A percentile compares a stretch with the other conserved stretches of the same genome.
These are phyloP conservation scores for Strigamia crassipes DNA, from an alignment of 2,888 invertebrate species.

Conservation along the genomic window DNA sequence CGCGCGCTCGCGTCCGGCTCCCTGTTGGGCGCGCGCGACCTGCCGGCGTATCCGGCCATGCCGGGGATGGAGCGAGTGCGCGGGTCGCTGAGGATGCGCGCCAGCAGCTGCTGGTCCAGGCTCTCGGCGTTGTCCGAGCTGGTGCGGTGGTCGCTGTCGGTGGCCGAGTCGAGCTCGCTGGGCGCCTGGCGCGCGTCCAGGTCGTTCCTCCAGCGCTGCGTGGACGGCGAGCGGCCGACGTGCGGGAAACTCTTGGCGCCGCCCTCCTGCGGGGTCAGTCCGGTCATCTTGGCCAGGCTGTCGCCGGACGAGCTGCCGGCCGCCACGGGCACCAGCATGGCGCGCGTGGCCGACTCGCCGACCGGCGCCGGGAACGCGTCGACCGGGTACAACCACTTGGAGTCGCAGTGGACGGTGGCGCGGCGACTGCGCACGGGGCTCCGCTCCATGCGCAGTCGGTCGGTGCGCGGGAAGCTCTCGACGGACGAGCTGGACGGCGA, in stretches of 20 bases:
- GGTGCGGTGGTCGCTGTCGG: slow-evolving; percentile 45
- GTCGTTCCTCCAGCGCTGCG: slow-evolving; percentile 47
- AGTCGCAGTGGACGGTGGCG: slow-evolving; percentile 59
- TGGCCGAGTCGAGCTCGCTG: slow-evolving; percentile 47
- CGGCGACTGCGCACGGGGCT: slow-evolving; percentile 65
- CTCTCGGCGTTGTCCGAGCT: slow-evolving; percentile 47
- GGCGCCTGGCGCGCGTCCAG: slow-evolving; percentile 12
- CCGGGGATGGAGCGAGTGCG: background rate
- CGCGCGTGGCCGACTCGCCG: slow-evolving; percentile 17
- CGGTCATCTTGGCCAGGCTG: slow-evolving; percentile 50
- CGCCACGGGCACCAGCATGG: background rate
- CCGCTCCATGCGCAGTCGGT: slow-evolving; percentile 71
- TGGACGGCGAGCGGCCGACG: slow-evolving; percentile 52
- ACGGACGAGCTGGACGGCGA: slow-evolving; percentile 83
- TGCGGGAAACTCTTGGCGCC: slow-evolving; percentile 51
- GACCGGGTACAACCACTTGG: slow-evolving; percentile 66
- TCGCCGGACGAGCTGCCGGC: slow-evolving; percentile 49
- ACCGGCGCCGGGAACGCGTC: slow-evolving; percentile 61
- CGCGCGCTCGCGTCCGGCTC: slow-evolving; percentile 33
- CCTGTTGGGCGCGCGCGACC: background rate
- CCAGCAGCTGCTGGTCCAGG: background rate
- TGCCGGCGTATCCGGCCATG: slow-evolving; percentile 23
- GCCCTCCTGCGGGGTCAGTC: slow-evolving; percentile 50
- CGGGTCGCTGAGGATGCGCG: slow-evolving; percentile 6
- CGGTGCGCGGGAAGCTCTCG: slow-evolving; percentile 71